These are phyloP conservation scores for Melinopterus prodromus DNA, from an alignment of 2,888 invertebrate genomes.

Conservation along the genomic window DNA sequence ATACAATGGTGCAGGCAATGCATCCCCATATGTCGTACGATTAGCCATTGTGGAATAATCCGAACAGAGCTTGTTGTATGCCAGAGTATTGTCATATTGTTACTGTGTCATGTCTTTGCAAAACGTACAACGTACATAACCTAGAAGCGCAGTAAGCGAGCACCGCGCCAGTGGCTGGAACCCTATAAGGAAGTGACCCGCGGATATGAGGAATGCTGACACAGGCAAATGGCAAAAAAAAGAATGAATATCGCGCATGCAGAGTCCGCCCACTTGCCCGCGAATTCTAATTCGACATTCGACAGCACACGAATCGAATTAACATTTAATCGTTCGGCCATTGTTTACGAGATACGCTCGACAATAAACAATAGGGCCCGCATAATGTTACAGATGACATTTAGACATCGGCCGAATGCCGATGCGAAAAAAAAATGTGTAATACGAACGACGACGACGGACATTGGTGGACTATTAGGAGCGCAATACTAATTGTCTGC, in stretches of 20 bases:
- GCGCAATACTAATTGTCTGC: neutral
- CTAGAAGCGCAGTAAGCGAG: neutral
- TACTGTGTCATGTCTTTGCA: neutral
- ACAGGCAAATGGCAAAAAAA: neutral
- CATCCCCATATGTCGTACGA: too few species aligned
- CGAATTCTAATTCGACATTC: neutral
- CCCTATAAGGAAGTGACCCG: neutral
- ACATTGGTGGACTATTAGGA: neutral
- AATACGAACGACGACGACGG: neutral
- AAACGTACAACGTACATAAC: neutral
- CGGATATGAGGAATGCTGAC: neutral
- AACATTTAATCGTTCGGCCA: constrained; percentile 4
- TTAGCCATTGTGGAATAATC: too few species aligned
- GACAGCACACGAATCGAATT: neutral
- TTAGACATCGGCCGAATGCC: neutral
- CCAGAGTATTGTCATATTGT: neutral
- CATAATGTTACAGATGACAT: constrained; percentile 4
- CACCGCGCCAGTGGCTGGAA: neutral
- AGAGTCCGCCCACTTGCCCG: neutral
- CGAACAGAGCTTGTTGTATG: too few species aligned
- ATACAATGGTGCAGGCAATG: too few species aligned
- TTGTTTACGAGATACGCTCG: neutral
- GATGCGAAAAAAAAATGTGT: neutral
- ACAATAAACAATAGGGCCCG: neutral
- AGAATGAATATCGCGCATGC: neutral